Evolutionary conservation across 2,888 invertebrate genomes (phyloP).

Genomic region (Cerceris rybyensis): DNA sequence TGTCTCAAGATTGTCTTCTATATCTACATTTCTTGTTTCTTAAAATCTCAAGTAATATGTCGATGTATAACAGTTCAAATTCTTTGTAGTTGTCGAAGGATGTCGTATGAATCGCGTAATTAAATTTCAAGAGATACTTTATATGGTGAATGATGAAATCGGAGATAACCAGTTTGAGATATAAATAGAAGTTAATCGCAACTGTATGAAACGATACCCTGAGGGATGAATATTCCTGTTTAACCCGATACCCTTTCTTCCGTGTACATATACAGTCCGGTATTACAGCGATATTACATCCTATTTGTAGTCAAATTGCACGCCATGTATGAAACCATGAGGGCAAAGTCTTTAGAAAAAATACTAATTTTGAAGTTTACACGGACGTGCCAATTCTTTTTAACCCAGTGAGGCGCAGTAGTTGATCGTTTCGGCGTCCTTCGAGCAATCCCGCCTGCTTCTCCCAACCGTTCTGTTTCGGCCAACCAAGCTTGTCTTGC

Average conservation of each 20-base stretch:
- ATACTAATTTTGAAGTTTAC: not conserved
- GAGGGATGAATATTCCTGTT: conserved; percentile 59
- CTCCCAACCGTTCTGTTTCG: too few relatives aligned
- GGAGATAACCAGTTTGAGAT: conserved; percentile 30
- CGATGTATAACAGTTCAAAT: too few relatives aligned
- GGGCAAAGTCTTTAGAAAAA: conserved; percentile 20
- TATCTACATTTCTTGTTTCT: too few relatives aligned
- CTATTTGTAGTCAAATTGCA: conserved; percentile 52
- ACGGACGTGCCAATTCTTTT: not conserved
- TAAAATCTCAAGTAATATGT: too few relatives aligned
- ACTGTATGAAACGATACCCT: conserved; percentile 49
- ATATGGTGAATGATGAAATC: conserved; percentile 18
- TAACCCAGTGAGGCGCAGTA: too few relatives aligned
- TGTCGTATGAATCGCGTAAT: conserved; percentile 11
- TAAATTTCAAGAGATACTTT: conserved; percentile 23
- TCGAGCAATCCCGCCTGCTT: too few relatives aligned
- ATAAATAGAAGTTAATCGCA: conserved; percentile 49
- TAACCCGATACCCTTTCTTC: conserved; percentile 59
- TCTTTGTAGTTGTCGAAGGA: not conserved
- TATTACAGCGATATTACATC: conserved; percentile 43
- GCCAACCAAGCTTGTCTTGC: too few relatives aligned
- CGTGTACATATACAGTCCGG: conserved; percentile 29
- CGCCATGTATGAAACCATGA: conserved; percentile 14
- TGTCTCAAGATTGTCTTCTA: too few relatives aligned
- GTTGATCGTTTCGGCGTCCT: too few relatives aligned